Evolutionary conservation across 2,888 invertebrate species (phyloP), one percentile per base, ranked within the genome.

Genomic region (Drosophila limbata): DNA sequence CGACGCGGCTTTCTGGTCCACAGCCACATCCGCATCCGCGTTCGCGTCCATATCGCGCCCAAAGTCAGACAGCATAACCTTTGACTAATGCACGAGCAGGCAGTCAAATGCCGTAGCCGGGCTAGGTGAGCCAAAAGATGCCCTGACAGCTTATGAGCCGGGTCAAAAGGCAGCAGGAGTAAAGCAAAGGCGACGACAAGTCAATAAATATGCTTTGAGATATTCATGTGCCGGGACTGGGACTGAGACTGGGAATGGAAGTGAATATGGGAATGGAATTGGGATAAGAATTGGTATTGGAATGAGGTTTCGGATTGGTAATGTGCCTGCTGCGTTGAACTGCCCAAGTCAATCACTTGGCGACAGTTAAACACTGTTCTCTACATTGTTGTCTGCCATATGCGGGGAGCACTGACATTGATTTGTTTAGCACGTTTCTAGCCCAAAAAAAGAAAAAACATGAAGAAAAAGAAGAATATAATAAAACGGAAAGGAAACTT

Each of bases 71-170:
- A 64, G 52, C 64, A 73, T 68, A 79, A 79, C 77, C 73, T 79
- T 84, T 81, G 81, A 70, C 83, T 82, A 85, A 75, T 84, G 84
- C 87, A 87, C 87, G 84, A 84, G 76, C 84, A 78, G 69, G 82
- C 84, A 84, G 85, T 72, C 83, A 87, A 87, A 73, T 75, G 85
- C 70, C 84, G 83, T 87, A 70, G 71, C 74, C 71, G 21, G 21
- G 33, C 45, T 17, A 33, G 60, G 53, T 42, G 33, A 47, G 17
- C 60, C 53, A 45, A 55, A 56, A 59, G 57, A 79, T 75, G 66
- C 55, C 51, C 50, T 69, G 84, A 72, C 80, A 81, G 74, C 81
- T 77, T 81, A 77, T 86, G 83, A 85, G 73, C 45, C 40, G 73
- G 87, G 82, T 84, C 87, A 82, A 75, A 81, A 73, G 64, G 64